Conservation (phyloP, 1,140 invertebrate species). For the Platyura marginata region DNA sequence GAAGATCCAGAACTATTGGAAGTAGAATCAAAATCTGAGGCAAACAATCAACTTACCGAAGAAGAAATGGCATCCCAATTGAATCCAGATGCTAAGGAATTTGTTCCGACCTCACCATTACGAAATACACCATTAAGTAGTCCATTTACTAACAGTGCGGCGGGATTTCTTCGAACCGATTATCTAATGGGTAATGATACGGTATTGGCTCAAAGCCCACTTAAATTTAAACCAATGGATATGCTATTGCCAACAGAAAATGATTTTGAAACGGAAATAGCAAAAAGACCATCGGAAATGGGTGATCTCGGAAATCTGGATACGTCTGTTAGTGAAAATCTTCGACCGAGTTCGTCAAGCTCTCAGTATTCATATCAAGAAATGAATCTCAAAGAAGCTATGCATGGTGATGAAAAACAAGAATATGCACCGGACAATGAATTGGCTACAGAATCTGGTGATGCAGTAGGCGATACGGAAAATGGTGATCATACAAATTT, state of each 20-base stretch:
- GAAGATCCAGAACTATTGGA: neutral
- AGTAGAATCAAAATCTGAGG: neutral
- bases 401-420: conserved; percentile 4
- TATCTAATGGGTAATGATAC: neutral
- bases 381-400: conserved; percentile 5
- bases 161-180: neutral
- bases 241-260: conserved; percentile 1
- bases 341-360: neutral
- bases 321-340: neutral
- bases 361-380: conserved; percentile 1
- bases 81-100: conserved; percentile 4
- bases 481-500: neutral
- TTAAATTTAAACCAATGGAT: neutral
- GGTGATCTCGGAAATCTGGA: neutral
- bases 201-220: conserved; percentile 1
- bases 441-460: neutral
- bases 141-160: neutral
- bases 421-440: neutral
- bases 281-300: conserved; percentile 1
- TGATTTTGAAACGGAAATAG: conserved; percentile 1
- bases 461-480: neutral
- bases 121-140: neutral
- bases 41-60: neutral
- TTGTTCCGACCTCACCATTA: conserved; percentile 2
- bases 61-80: conserved; percentile 2